Conservation (phyloP, 2,113 vertebrate genomes). For the Dipodomys spectabilis region DNA sequence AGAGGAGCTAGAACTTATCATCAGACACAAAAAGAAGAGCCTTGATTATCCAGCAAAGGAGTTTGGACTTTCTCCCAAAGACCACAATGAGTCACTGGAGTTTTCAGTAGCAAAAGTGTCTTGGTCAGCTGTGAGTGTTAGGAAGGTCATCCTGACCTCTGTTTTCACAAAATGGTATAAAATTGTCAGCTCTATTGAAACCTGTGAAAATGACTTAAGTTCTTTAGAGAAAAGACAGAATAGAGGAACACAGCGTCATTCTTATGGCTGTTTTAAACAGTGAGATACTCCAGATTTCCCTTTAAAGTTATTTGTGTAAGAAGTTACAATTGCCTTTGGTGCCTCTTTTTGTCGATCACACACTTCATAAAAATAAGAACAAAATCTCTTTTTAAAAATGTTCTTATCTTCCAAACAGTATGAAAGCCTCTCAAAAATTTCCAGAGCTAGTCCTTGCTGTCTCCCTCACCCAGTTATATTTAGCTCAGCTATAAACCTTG, state of each 20-base stretch:
- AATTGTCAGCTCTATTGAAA: constrained; percentile 59
- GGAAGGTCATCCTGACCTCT: constrained; percentile 67
- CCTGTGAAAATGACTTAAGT: constrained; percentile 53
- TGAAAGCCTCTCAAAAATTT: constrained; percentile 74
- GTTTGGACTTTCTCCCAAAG: constrained; percentile 31
- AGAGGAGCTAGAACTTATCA: not conserved
- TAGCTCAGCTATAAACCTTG: constrained; percentile 77
- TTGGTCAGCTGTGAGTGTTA: not conserved
- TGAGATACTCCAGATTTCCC: constrained; percentile 58
- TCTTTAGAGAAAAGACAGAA: constrained; percentile 49
- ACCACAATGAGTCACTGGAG: not conserved
- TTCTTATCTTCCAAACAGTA: constrained; percentile 70
- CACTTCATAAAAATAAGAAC: constrained; percentile 30
- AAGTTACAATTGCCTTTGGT: constrained; percentile 60
- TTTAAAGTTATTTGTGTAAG: constrained; percentile 54
- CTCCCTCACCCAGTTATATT: constrained; percentile 73
- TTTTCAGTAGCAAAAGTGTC: constrained; percentile 15
- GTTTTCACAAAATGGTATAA: constrained; percentile 51
- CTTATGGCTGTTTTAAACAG: constrained; percentile 47
- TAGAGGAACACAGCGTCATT: not conserved
- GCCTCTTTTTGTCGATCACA: constrained; percentile 44
- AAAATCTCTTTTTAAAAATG: constrained; percentile 62
- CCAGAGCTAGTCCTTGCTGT: constrained; percentile 56
- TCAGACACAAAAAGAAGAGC: constrained; percentile 8
- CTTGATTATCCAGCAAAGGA: not conserved